Evolutionary conservation across 2,797 vertebrate species (phyloP).

Genomic region (Gorsachius magnificus): DNA sequence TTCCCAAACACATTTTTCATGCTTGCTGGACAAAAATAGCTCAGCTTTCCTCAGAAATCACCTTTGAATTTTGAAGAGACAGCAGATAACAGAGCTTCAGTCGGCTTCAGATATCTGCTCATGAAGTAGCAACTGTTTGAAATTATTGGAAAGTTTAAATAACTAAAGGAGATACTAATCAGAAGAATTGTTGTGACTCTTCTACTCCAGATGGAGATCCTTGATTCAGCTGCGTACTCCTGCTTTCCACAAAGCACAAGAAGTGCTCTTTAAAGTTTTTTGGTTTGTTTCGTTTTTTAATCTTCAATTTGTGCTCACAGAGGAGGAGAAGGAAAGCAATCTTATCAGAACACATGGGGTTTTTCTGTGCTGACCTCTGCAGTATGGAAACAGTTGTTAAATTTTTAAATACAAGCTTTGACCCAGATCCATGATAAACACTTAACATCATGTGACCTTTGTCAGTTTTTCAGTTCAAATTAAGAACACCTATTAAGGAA

Average conservation of each 20-base stretch:
- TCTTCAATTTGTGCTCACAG: not conserved
- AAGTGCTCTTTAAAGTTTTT: not conserved
- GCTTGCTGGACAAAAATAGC: not conserved
- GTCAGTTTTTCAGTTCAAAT: not conserved
- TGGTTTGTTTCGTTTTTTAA: not conserved
- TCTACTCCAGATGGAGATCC: not conserved
- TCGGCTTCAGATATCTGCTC: not conserved
- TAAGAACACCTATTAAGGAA: not conserved
- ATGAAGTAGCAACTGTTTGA: not conserved
- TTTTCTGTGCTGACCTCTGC: not conserved
- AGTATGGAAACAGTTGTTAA: not conserved
- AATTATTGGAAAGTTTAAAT: not conserved
- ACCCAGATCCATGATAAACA: not conserved
- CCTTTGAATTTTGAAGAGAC: not conserved
- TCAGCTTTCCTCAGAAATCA: not conserved
- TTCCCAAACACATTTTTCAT: not conserved
- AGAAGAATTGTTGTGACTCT: not conserved
- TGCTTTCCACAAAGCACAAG: not conserved
- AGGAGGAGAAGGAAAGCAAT: not conserved
- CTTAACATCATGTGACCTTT: not conserved
- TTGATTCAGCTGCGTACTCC: not conserved
- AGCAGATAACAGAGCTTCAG: not conserved
- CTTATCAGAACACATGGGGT: fast-evolving
- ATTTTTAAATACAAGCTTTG: not conserved
- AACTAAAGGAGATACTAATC: not conserved